Percentiles rank a stretch among this genome's conserved stretches.
Evolutionary conservation across 2,797 vertebrate species (phyloP).

Genomic region (Coendou prehensilis): DNA sequence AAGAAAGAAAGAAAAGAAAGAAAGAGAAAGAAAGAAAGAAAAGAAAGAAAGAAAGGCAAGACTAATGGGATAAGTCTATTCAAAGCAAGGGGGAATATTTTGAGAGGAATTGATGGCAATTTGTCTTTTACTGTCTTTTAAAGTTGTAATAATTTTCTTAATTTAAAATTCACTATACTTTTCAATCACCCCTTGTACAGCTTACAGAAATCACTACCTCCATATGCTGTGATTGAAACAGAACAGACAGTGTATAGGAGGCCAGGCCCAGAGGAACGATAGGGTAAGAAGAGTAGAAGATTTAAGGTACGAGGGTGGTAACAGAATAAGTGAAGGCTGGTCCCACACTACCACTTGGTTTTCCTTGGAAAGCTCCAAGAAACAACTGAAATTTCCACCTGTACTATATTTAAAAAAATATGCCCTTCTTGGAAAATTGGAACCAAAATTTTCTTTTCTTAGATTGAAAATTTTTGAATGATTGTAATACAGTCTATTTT

Average conservation of each 20-base stretch:
- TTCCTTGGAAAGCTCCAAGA: neutral
- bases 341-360: neutral
- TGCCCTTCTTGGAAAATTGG: neutral
- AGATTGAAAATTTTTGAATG: neutral
- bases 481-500: neutral
- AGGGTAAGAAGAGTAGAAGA: neutral
- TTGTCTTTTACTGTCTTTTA: no score
- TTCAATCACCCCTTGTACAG: no score
- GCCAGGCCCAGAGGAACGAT: neutral
- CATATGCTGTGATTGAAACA: neutral
- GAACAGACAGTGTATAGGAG: neutral
- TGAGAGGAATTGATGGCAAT: no score
- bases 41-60: no score
- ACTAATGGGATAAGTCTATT: no score
- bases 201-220: neutral
- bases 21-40: no score
- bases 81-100: no score
- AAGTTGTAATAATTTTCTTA: no score
- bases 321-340: neutral
- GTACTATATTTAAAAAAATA: neutral
- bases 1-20: no score
- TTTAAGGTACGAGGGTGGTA: neutral
- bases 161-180: no score
- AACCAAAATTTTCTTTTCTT: constrained; percentile 6
- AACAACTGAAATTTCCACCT: neutral